Percentiles rank a stretch among this genome's conserved stretches.
Conservation (phyloP, 2,797 vertebrate species). For the Naso thynnoides region DNA sequence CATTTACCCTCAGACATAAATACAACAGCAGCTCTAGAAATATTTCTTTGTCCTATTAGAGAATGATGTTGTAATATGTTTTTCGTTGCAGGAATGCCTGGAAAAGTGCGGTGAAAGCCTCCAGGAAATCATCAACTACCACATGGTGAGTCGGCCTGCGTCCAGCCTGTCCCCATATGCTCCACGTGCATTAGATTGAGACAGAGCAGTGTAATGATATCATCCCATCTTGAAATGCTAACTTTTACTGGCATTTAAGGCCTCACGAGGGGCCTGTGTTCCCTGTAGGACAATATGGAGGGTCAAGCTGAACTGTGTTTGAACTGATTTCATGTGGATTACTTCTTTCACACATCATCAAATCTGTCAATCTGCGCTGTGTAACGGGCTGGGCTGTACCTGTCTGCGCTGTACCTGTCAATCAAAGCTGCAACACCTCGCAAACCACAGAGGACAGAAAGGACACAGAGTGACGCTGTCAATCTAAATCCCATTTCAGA, state of each 20-base stretch:
- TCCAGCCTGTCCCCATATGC: slow-evolving; percentile 33
- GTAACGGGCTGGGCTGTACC: background rate
- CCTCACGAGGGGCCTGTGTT: slow-evolving; percentile 1
- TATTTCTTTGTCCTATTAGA: slow-evolving; percentile 22
- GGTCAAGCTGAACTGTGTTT: slow-evolving; percentile 22
- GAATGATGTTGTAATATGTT: slow-evolving; percentile 19
- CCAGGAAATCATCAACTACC: slow-evolving; percentile 97
- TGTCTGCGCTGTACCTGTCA: slow-evolving; percentile 11
- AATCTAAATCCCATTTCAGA: background rate
- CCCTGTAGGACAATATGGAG: background rate
- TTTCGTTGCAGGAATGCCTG: slow-evolving; percentile 90
- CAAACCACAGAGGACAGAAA: background rate
- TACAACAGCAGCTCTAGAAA: slow-evolving; percentile 4
- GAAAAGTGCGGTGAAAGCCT: slow-evolving; percentile 95
- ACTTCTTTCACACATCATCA: slow-evolving; percentile 39
- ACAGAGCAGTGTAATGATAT: slow-evolving; percentile 28
- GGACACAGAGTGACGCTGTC: background rate
- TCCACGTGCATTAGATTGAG: slow-evolving; percentile 6
- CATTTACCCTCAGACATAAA: slow-evolving; percentile 12
- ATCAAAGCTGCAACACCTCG: background rate
- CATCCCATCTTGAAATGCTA: slow-evolving; percentile 36
- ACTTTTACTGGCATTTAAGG: slow-evolving; percentile 29
- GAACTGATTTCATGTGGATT: slow-evolving; percentile 33
- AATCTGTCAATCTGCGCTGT: slow-evolving; percentile 10
- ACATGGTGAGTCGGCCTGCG: slow-evolving; percentile 89